Percentiles rank a stretch among this genome's conserved stretches.
Evolutionary conservation across 1,140 invertebrate species (phyloP).

Genomic region (Psix sp.): DNA sequence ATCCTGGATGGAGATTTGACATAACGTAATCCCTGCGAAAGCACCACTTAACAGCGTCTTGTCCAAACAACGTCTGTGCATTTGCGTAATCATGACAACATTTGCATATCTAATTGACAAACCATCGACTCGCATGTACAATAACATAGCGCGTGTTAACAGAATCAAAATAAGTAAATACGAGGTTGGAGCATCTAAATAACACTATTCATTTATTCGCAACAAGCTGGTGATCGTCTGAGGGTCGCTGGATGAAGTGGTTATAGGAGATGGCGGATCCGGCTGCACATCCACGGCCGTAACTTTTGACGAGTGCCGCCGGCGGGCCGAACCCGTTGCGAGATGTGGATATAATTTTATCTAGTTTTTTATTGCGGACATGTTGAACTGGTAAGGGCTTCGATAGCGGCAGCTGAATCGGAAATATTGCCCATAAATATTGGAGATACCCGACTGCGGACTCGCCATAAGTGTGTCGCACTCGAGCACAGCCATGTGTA

Average conservation of each 20-base stretch:
- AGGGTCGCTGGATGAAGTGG: conserved; percentile 45
- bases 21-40: not conserved
- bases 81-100: conserved; percentile 37
- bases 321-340: conserved; percentile 64
- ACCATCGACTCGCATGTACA: conserved; percentile 31
- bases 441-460: conserved; percentile 67
- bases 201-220: conserved; percentile 48
- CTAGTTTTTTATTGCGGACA: conserved; percentile 77
- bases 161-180: conserved; percentile 63
- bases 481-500: too few species aligned
- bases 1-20: conserved; percentile 2
- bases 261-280: conserved; percentile 14
- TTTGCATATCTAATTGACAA: conserved; percentile 48
- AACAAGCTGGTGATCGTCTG: conserved; percentile 45
- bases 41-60: conserved; percentile 8
- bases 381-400: conserved; percentile 76
- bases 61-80: conserved; percentile 18
- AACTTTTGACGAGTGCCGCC: conserved; percentile 71
- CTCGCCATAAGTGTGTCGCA: conserved; percentile 39
- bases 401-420: conserved; percentile 75
- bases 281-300: conserved; percentile 53
- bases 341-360: conserved; percentile 77
- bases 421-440: conserved; percentile 78
- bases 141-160: conserved; percentile 36
- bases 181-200: conserved; percentile 39